Conservation (phyloP, 23 tunicate genomes). For the Trididemnum clinides region DNA sequence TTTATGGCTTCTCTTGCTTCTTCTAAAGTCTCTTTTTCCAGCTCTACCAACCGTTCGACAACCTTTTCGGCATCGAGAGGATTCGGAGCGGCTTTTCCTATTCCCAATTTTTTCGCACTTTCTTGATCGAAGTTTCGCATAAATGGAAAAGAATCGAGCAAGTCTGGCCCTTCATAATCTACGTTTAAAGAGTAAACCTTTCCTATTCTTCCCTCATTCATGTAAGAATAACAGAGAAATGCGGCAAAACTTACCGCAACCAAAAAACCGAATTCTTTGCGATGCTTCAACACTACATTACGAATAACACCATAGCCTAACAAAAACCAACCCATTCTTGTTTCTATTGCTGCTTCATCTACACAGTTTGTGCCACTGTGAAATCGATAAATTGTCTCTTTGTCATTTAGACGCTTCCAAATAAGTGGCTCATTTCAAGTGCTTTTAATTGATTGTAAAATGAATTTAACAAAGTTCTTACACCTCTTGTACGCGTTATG, state of each 20-base stretch:
- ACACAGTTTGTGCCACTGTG: background rate
- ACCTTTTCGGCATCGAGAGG: slow-evolving; percentile 34
- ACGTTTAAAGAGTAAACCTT: slow-evolving; percentile 35
- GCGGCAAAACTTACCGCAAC: background rate
- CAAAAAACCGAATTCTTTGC: background rate
- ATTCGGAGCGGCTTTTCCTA: slow-evolving; percentile 37
- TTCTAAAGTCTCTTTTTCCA: slow-evolving; percentile 39
- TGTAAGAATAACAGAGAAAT: slow-evolving; percentile 39
- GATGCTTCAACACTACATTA: slow-evolving; percentile 16
- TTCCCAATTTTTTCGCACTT: slow-evolving; percentile 32
- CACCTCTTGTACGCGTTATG: too few relatives aligned
- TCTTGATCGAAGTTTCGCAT: background rate
- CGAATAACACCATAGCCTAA: slow-evolving; percentile 44
- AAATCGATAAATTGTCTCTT: too few relatives aligned
- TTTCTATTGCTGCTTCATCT: too few relatives aligned
- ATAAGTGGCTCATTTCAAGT: too few relatives aligned
- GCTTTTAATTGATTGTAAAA: too few relatives aligned
- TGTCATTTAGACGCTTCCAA: too few relatives aligned
- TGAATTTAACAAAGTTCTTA: too few relatives aligned
- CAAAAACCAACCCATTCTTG: slow-evolving; percentile 31
- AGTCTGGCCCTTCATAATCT: slow-evolving; percentile 59
- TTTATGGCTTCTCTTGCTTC: slow-evolving; percentile 20
- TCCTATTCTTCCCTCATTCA: slow-evolving; percentile 48
- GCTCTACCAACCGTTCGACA: slow-evolving; percentile 41
- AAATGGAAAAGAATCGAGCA: slow-evolving; percentile 39